Evolutionary conservation across 2,113 vertebrate species (phyloP), one percentile per base, ranked within the genome.

Genomic region (Halichoerus grypus): DNA sequence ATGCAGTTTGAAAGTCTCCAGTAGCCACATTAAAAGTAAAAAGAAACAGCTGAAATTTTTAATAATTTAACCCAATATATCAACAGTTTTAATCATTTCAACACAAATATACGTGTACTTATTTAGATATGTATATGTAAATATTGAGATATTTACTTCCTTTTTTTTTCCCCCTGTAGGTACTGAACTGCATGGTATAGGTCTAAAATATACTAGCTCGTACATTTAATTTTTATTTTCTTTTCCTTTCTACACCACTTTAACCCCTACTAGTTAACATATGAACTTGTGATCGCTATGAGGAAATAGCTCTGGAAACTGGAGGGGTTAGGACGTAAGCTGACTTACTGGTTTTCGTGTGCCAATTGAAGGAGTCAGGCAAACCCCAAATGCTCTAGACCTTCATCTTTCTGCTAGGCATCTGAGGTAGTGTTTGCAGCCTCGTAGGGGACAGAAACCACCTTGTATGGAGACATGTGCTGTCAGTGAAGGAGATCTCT

Each of bases 11-110:
- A 74, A 94, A 84, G 59, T 53, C 57, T 21, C 61, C 24, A 83
- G 61, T 74, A 81, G 36, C 46, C 33, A 85, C 24, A n/a, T 83
- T 87, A 81, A 88, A 59, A 77, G 22, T 51, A 33, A 90, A 87
- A 77, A 88, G n/a, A 81, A 84, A 77, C 7, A 79, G 49, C 26
- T 95, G 71, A 93, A 76, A 88, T 94, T 65, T 95, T 85, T 89
- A 88, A 57, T 63, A 51, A 76, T 69, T 71, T 67, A 79, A 91
- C 33, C 10, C 13, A 72, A 31, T 63, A 36, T 82, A 53, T 36
- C 5, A 94, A 61, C 39, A 71, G 15, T 18, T 84, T 86, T 55
- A 33, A 67, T 77, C 11, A 72, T 63, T 94, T 96, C 22, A 79
- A 18, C 13, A n/a, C 72, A 63, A 15, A 69, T 36, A 26, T 67